These are phyloP conservation scores for Patella depressa DNA, from an alignment of 2,888 invertebrate genomes.

Conservation along the genomic window DNA sequence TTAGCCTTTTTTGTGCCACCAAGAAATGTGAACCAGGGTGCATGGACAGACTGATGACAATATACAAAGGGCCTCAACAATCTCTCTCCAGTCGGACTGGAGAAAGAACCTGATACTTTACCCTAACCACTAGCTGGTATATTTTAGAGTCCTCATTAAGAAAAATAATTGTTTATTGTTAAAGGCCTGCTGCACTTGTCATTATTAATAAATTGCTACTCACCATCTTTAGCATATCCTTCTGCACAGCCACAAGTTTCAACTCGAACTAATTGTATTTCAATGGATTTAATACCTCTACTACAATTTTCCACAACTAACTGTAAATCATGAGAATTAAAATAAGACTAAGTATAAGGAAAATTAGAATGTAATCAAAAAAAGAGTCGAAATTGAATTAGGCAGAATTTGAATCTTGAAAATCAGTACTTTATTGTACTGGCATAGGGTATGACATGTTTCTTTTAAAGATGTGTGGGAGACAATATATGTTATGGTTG, in stretches of 20 bases:
- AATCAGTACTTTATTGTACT: too few relatives aligned
- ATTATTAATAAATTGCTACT: conserved; percentile 8
- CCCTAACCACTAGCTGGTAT: background rate
- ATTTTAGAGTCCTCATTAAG: background rate
- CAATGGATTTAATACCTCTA: conserved; percentile 89
- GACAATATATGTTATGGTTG: too few relatives aligned
- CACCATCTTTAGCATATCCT: conserved; percentile 91
- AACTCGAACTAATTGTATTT: conserved; percentile 92
- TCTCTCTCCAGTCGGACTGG: too few relatives aligned
- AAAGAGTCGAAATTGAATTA: too few relatives aligned
- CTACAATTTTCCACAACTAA: conserved; percentile 76
- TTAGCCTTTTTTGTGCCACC: too few relatives aligned
- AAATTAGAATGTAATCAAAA: background rate
- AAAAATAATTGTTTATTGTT: background rate
- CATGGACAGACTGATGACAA: too few relatives aligned
- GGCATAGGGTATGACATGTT: too few relatives aligned
- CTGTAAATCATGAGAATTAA: conserved; percentile 43
- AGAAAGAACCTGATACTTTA: background rate
- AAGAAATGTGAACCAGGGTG: too few relatives aligned
- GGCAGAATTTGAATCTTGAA: too few relatives aligned
- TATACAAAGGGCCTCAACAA: too few relatives aligned
- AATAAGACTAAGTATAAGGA: background rate
- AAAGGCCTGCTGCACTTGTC: background rate
- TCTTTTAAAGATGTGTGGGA: too few relatives aligned
- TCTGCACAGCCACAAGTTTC: conserved; percentile 87